Evolutionary conservation across 2,113 vertebrate genomes (phyloP), one percentile per base, ranked within the genome.

Genomic region (Syngnathus typhle): DNA sequence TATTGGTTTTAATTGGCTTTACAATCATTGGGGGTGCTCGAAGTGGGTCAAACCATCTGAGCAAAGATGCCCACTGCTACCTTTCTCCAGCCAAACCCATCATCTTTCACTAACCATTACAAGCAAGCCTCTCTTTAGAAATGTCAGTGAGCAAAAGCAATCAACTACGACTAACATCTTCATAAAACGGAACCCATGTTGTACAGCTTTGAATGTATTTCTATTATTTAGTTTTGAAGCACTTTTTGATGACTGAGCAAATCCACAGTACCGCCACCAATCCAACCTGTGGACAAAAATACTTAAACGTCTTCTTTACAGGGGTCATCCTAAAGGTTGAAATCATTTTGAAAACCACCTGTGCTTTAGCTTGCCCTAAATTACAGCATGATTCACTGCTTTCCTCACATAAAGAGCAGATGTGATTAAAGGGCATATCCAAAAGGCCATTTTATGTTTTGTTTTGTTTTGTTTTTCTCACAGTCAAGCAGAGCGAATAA

Each of bases 391-490:
- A 80, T 47, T 66, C 64, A 72, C 62, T 39, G 49, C 64, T 64
- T 68, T 27, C 74, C 65, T 75, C 70, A 79, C 73, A 55, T 81
- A 82, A 86, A 79, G 79, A 84, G 64, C 12, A 61, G 47, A 79
- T 47, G 65, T 65, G 68, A 74, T 59, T 64, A 78, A 81, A 85
- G 76, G 81, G 61, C 79, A 83, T 76, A 66, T 76, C 81, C 67
- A 77, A 84, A 87, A 87, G 82, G 79, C 76, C 77, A 87, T 81
- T 82, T 67, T 70, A 81, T 32, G 27, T 32, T 23, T 23, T n/a
- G n/a, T 23, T 23, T 23, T 77, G 75, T 71, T 78, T 72, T n/a
- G n/a, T n/a, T 68, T 73, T 77, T 84, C 83, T 80, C 78, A 85
- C 7, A 46, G 65, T 78, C 68, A 65, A 74, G 70, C 72, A 47